Evolutionary conservation across 53 echinoderm and acorn worm genomes (phyloP).

Genomic region (Stichopus horrens): DNA sequence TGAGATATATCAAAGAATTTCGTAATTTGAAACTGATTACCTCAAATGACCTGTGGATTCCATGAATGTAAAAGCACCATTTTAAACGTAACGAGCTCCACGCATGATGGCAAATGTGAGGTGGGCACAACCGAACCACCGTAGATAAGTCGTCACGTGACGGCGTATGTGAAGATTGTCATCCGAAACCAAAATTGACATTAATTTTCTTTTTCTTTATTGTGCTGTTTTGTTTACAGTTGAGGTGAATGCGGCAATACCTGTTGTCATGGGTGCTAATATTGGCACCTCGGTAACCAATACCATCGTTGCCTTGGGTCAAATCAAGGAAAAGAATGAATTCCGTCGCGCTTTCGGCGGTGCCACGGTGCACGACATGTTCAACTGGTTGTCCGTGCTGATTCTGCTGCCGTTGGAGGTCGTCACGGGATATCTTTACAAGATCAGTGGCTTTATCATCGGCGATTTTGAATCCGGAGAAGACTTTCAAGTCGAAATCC

Average conservation of each 20-base stretch:
- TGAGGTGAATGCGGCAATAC: conserved; percentile 69
- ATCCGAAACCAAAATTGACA: too few relatives aligned
- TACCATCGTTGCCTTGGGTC: conserved; percentile 87
- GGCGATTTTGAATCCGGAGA: conserved; percentile 39
- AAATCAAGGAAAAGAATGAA: conserved; percentile 67
- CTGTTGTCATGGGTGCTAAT: conserved; percentile 95
- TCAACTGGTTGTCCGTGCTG: conserved; percentile 88
- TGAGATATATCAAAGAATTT: too few relatives aligned
- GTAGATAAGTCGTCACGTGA: too few relatives aligned
- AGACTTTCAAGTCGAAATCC: conserved; percentile 74
- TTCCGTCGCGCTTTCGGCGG: conserved; percentile 97
- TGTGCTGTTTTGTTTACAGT: conserved; percentile 48
- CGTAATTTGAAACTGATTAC: too few relatives aligned
- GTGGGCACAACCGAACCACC: too few relatives aligned
- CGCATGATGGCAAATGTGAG: too few relatives aligned
- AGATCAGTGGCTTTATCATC: conserved; percentile 60
- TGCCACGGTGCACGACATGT: conserved; percentile 94
- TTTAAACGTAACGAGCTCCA: too few relatives aligned
- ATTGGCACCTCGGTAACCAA: conserved; percentile 96
- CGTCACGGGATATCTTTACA: conserved; percentile 63
- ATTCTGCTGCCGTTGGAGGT: conserved; percentile 82
- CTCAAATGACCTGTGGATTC: too few relatives aligned
- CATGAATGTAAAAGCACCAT: too few relatives aligned
- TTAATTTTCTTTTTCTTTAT: too few relatives aligned
- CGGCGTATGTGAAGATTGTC: too few relatives aligned